A percentile compares a stretch with the other conserved stretches of the same genome.
phyloP scores from a whole-genome alignment of 2,113 vertebrate species.

The Nothobranchius kuhntae region DNA sequence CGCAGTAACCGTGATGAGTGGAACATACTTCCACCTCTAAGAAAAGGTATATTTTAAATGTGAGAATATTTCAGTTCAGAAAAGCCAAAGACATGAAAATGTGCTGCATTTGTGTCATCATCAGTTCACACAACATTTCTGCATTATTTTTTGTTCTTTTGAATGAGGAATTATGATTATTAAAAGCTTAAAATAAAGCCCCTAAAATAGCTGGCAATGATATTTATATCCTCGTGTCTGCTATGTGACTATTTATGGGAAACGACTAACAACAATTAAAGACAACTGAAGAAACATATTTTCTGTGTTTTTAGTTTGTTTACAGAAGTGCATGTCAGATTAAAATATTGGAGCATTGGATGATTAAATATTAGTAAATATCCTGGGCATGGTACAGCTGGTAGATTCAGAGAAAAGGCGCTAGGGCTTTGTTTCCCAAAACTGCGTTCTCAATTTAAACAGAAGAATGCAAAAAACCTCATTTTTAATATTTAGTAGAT shows the following conservation, averaged over 20 bases:
- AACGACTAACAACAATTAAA: not conserved
- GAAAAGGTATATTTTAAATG: conserved; percentile 21
- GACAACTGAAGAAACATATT: not conserved
- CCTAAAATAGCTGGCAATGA: conserved; percentile 45
- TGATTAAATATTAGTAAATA: too few species aligned
- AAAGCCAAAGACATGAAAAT: not conserved
- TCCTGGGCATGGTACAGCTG: not conserved
- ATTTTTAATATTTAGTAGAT: too few species aligned
- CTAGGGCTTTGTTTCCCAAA: too few species aligned
- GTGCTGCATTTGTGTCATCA: conserved; percentile 6
- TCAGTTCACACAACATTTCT: not conserved
- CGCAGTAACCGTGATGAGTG: conserved; percentile 11
- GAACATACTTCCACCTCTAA: conserved; percentile 33
- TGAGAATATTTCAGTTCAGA: conserved; percentile 24
- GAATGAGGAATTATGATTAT: conserved; percentile 13
- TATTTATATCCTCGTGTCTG: conserved; percentile 32
- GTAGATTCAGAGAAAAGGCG: too few species aligned
- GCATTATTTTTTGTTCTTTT: conserved; percentile 5
- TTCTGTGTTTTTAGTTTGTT: not conserved
- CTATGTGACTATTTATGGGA: not conserved
- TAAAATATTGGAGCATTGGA: too few species aligned
- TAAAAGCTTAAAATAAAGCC: not conserved
- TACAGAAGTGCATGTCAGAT: not conserved
- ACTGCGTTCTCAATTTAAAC: too few species aligned
- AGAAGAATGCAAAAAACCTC: too few species aligned